Evolutionary conservation across 2,888 invertebrate genomes (phyloP), one percentile per base, ranked within the genome.

Genomic region (Cantharis lateralis): DNA sequence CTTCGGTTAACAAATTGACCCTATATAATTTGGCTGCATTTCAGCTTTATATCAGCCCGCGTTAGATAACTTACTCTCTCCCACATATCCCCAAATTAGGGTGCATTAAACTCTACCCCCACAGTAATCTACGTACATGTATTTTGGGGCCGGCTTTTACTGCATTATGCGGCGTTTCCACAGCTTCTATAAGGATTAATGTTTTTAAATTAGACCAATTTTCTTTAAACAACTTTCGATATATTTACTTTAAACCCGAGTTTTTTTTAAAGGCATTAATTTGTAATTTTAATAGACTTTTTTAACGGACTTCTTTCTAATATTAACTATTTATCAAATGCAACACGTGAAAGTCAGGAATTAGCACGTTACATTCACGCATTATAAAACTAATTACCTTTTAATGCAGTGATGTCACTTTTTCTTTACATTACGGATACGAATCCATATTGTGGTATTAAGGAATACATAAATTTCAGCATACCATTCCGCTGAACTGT

Each of bases 121-220:
- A 62, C 64, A 74, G 74, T 77, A 77, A 77, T 77, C 77, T 74
- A 74, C 74, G 73, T 74, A 74, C 77, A 77, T 28, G 77, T 74
- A 77, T 77, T 76, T 77, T 74, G 73, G 70, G 77, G 77, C 70
- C 68, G 73, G 77, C 73, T 74, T 74, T 73, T 73, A 48, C 64
- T 76, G 76, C 73, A 76, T 76, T 76, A 76, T 73, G 72, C 72
- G 76, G 77, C 77, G 70, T 74, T 77, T 77, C 71, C 77, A 73
- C 71, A 71, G 71, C 77, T 77, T 77, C 76, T 64, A 26, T 64
- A 71, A 76, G 76, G 76, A 76, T 76, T 76, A 76, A 76, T 76
- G 72, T 64, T 71, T 74, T 76, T 74, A 77, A 77, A 77, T 73
- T 73, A 74, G 73, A 15, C 68, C 77, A 74, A 77, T 71, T 66